Evolutionary conservation across 2,113 vertebrate species (phyloP), one percentile per base, ranked within the genome.

Genomic region (Microtus oregoni): DNA sequence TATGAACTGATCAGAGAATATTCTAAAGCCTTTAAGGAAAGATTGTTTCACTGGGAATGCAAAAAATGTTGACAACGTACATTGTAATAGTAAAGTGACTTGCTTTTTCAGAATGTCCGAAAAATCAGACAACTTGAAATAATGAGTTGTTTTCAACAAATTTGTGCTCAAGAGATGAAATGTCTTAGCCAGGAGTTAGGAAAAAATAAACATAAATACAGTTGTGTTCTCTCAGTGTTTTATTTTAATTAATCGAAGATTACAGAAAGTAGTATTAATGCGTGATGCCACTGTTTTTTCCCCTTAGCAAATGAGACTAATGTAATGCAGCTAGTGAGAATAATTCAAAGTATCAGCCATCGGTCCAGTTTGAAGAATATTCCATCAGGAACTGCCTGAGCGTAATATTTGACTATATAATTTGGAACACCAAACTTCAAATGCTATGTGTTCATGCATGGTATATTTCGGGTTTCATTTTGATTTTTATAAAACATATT

Each of bases 81-180:
- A n/a, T 91, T 50, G 32, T 94, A 77, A 55, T 50, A 82, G 89
- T 89, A 87, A 93, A 88, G 78, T 87, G 94, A 97, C 67, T 96
- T 94, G 94, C 61, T 95, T 83, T 86, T 95, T 78, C 90, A 92
- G 82, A 91, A 83, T 44, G 78, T 87, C 77, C 68, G 86, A 61
- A 82, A 95, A 95, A 91, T 97, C 35, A 91, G 63, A 89, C 88
- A 89, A 78, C 15, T 22, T 38, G 81, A 94, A 95, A 86, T 88
- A 92, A 89, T 38, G 72, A 95, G 28, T 92, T 94, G 50, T 28
- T 94, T 87, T 63, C 76, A 86, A 90, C 75, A 72, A 77, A 87
- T 52, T 55, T 50, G 13, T 65, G 61, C 65, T 20, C 55, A 38
- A 89, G 86, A 92, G 32, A 92, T 73, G 79, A 96, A 70, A 72